Percentiles rank a stretch among this genome's conserved stretches.
phyloP scores from a whole-genome alignment of 2,888 invertebrate genomes.

The Stegana nigrithorax region DNA sequence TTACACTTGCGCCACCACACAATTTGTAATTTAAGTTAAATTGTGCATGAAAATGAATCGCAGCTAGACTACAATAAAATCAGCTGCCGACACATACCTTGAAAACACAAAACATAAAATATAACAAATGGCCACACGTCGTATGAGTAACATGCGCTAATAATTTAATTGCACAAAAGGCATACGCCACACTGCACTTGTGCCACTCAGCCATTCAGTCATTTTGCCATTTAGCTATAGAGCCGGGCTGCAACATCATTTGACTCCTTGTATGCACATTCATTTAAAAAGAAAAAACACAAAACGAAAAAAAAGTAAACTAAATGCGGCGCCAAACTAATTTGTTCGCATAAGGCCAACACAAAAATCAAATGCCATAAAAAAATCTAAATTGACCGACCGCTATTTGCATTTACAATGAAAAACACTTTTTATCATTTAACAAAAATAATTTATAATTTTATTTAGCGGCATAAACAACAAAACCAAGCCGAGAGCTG shows the following conservation, averaged over 20 bases:
- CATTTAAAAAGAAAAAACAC: not conserved
- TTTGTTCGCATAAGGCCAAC: not conserved
- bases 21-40: not conserved
- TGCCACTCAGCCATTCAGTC: too few relatives aligned
- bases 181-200: slow-evolving; percentile 5
- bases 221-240: too few relatives aligned
- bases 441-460: too few relatives aligned
- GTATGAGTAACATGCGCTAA: not conserved
- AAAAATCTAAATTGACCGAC: not conserved
- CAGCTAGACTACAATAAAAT: not conserved
- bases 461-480: too few relatives aligned
- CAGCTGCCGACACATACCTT: not conserved
- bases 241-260: too few relatives aligned
- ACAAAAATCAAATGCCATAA: not conserved
- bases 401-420: slow-evolving; percentile 3
- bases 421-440: too few relatives aligned
- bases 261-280: too few relatives aligned
- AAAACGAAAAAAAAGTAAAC: not conserved
- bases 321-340: not conserved
- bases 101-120: too few relatives aligned
- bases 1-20: too few relatives aligned
- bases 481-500: too few relatives aligned
- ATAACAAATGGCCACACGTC: not conserved
- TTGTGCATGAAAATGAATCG: not conserved
- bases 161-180: not conserved